Evolutionary conservation across 1,140 invertebrate species (phyloP).

Genomic region (Hypsibius dujardini): DNA sequence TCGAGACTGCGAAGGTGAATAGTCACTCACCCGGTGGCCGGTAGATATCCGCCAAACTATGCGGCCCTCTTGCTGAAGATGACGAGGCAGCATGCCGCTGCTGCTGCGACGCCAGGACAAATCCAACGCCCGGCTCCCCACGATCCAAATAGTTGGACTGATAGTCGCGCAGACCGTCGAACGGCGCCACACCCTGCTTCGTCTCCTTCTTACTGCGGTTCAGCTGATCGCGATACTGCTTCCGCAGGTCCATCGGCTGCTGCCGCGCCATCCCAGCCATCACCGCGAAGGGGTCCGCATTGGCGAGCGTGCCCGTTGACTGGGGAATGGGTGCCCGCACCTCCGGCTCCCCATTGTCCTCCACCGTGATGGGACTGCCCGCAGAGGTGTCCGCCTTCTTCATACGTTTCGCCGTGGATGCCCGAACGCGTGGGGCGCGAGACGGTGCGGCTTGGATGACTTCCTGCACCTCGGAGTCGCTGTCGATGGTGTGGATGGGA

Average conservation of each 20-base stretch:
- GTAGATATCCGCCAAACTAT: background rate
- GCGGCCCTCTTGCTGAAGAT: too few species aligned
- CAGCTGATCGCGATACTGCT: background rate
- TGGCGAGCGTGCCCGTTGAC: background rate
- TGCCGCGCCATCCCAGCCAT: background rate
- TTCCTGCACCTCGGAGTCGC: background rate
- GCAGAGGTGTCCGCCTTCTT: background rate
- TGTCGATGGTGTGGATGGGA: background rate
- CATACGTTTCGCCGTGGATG: background rate
- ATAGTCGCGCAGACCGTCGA: background rate
- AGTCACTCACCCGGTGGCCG: background rate
- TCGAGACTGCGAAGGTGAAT: background rate
- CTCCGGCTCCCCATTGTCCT: background rate
- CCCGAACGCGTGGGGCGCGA: background rate
- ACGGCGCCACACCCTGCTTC: background rate
- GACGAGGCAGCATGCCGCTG: too few species aligned
- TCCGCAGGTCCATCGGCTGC: background rate
- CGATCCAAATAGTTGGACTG: background rate
- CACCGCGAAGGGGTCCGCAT: background rate
- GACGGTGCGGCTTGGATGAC: background rate
- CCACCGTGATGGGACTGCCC: too few species aligned
- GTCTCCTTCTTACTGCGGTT: background rate
- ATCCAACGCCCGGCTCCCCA: background rate
- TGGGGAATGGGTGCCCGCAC: constrained; percentile 14
- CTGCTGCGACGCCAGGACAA: too few species aligned